These are phyloP conservation scores for Scomber scombrus DNA, from an alignment of 2,113 vertebrate genomes.

Conservation along the genomic window DNA sequence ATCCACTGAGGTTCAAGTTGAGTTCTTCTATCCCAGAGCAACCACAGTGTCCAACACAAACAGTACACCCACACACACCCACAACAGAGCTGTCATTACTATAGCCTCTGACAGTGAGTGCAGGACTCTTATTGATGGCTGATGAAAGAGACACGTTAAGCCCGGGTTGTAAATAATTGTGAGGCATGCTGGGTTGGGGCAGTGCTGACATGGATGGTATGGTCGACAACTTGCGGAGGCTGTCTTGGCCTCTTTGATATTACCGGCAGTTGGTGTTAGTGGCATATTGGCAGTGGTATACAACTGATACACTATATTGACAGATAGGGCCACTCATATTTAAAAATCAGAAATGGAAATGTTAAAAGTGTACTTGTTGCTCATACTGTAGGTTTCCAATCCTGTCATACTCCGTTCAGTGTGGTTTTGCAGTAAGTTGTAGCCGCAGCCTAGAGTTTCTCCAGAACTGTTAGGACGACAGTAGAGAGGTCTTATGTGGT, in stretches of 20 bases:
- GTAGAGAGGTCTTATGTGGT: background rate
- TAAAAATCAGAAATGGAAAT: too few species aligned
- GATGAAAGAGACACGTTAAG: constrained; percentile 37
- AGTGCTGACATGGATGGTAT: constrained; percentile 1
- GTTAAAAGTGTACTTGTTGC: too few species aligned
- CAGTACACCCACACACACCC: too few species aligned
- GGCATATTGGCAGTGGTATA: background rate
- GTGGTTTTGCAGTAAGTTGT: background rate
- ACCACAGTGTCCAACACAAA: too few species aligned
- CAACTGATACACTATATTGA: background rate
- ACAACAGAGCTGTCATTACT: background rate
- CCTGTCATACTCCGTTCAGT: too few species aligned
- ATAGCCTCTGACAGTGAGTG: background rate
- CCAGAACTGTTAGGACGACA: background rate
- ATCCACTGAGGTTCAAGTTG: too few species aligned
- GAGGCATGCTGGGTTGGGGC: background rate
- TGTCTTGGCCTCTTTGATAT: constrained; percentile 20
- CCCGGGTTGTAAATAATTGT: constrained; percentile 20
- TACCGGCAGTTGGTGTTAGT: background rate
- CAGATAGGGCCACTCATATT: background rate
- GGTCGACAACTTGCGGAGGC: background rate
- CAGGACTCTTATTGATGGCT: constrained; percentile 8
- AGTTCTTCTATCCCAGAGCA: too few species aligned
- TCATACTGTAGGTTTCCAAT: too few species aligned
- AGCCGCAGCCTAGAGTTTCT: too few species aligned